A percentile compares a stretch with the other conserved stretches of the same genome.
Conservation (phyloP, 1,140 invertebrate species). For the Dermatophagoides farinae region DNA sequence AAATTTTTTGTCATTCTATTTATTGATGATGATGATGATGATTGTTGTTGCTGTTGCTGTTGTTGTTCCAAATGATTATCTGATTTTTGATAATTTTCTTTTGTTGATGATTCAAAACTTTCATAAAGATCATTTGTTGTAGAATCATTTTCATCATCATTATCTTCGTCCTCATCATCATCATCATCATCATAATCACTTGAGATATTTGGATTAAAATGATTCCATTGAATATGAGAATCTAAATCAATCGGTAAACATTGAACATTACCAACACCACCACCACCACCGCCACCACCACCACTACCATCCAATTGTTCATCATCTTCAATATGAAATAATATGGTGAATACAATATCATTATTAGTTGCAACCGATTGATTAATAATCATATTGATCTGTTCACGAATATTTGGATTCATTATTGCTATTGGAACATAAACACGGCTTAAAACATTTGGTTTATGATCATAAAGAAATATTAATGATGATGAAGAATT, state of each 20-base stretch:
- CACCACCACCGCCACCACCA: too few species aligned
- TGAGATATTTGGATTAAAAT: not conserved
- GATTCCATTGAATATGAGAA: not conserved
- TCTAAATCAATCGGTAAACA: not conserved
- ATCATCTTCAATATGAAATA: not conserved
- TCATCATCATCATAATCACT: not conserved
- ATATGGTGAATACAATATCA: conserved; percentile 1
- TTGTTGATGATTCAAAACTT: not conserved
- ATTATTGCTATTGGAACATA: conserved; percentile 12
- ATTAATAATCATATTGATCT: conserved; percentile 10
- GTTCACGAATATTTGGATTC: conserved; percentile 1
- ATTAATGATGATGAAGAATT: not conserved
- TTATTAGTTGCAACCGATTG: not conserved
- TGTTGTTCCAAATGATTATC: not conserved
- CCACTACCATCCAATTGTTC: not conserved
- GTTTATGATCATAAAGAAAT: not conserved
- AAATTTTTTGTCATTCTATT: not conserved
- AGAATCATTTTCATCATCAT: not conserved
- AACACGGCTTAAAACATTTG: conserved; percentile 8
- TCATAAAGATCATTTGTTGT: not conserved
- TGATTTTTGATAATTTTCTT: not conserved
- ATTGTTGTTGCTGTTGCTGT: not conserved
- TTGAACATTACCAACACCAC: too few species aligned
- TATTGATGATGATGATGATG: not conserved
- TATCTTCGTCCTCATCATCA: too few species aligned